Conservation (phyloP, 2,888 invertebrate genomes). For the Eueremaeus valkanovi region DNA sequence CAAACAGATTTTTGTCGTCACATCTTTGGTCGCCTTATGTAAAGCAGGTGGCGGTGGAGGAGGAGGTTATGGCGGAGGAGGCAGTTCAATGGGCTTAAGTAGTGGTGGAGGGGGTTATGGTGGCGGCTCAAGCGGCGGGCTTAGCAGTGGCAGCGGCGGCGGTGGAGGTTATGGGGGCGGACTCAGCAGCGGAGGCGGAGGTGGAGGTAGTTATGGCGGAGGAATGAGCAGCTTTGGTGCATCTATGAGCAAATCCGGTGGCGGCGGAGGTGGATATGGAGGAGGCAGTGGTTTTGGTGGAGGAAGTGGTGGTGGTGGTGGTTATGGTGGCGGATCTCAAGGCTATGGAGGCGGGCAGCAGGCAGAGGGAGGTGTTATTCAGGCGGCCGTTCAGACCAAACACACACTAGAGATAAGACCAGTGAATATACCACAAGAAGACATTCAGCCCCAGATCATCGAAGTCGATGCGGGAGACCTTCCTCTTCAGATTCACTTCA, state of each 20-base stretch:
- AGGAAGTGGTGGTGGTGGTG: background rate
- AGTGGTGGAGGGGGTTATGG: background rate
- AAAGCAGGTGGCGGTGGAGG: constrained; percentile 21
- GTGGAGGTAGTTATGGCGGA: constrained; percentile 2
- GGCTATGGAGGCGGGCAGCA: background rate
- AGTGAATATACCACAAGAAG: constrained; percentile 38
- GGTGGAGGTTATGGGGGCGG: constrained; percentile 26
- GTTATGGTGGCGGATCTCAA: background rate
- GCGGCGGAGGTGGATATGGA: background rate
- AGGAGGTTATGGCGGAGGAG: background rate
- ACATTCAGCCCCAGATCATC: constrained; percentile 38
- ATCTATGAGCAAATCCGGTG: background rate
- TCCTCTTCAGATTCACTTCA: constrained; percentile 39
- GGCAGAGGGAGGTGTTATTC: background rate
- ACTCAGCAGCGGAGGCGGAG: background rate
- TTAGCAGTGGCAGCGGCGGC: constrained; percentile 42
- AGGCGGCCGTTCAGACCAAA: constrained; percentile 39
- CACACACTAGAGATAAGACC: constrained; percentile 39
- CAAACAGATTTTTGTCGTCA: constrained; percentile 12
- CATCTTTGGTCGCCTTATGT: constrained; percentile 17
- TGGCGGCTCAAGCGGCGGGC: background rate
- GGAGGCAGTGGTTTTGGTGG: constrained; percentile 37
- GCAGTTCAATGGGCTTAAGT: background rate
- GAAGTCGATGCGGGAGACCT: constrained; percentile 39
- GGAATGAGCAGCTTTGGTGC: background rate